phyloP scores from a whole-genome alignment of 2,797 vertebrate genomes.

The Microctenopoma lineatum region DNA sequence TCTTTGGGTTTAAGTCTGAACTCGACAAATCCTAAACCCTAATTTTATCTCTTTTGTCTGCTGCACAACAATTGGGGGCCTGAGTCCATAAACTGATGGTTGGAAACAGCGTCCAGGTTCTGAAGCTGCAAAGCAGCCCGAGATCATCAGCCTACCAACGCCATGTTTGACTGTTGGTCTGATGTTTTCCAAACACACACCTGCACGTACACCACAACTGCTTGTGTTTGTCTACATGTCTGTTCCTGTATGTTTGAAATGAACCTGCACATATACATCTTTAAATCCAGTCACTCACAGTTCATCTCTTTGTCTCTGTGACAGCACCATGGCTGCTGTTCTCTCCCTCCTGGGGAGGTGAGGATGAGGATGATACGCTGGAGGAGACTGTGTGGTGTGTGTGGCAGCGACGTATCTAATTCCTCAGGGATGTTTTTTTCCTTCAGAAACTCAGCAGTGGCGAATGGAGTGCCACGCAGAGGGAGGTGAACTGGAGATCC shows the following conservation, averaged over 20 bases:
- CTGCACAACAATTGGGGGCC: no score
- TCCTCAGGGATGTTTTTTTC: conserved; percentile 59
- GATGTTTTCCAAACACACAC: not conserved
- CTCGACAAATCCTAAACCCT: no score
- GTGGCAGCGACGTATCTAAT: conserved; percentile 39
- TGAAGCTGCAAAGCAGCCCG: no score
- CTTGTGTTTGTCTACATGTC: conserved; percentile 14
- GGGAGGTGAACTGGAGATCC: conserved; percentile 44
- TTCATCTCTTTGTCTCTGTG: conserved; percentile 99
- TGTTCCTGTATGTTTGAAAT: conserved; percentile 54
- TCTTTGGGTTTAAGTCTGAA: no score
- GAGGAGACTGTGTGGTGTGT: conserved; percentile 48
- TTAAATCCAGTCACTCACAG: conserved; percentile 87
- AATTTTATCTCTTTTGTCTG: no score
- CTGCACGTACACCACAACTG: not conserved
- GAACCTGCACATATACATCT: conserved; percentile 31
- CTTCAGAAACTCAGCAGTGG: conserved; percentile 63
- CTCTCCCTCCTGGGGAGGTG: conserved; percentile 81
- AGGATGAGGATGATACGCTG: conserved; percentile 65
- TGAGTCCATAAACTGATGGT: no score
- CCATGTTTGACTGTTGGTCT: no score
- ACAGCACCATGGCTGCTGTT: conserved; percentile 96
- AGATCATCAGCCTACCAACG: no score
- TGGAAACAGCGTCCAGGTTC: no score
- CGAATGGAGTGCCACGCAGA: conserved; percentile 74